Evolutionary conservation across 2,888 invertebrate species (phyloP), one percentile per base, ranked within the genome.

Genomic region (Pollenia amentaria): DNA sequence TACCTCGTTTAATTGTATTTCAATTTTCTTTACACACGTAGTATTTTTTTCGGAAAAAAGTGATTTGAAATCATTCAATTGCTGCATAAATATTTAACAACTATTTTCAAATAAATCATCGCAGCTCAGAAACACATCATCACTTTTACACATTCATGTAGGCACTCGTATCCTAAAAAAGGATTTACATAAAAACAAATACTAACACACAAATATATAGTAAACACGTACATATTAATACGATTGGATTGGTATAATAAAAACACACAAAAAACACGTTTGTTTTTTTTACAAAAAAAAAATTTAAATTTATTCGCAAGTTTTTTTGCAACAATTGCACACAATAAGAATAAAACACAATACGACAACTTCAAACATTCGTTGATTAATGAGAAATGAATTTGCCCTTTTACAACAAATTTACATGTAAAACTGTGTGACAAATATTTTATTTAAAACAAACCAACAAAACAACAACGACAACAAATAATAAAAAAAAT

Each of bases 351-450:
- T 67, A 62, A 44, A 82, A 82, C 42, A 87, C 80, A 80, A 84
- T 67, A 81, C 79, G 65, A 77, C 80, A 84, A 87, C 80, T 84
- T 84, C 84, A 81, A 87, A 70, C 73, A 77, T 84, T 87, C 76
- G 79, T 70, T 87, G 87, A 87, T 87, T 84, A 87, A 87, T 87
- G 87, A 77, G 80, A 84, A 87, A 77, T 81, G 80, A 87, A 84
- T 87, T 87, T 81, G 80, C 81, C 79, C 51, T 81, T 75, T 73
- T 73, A 44, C 79, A 84, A 64, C 57, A 80, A 80, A 84, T 81
- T 77, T 73, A 55, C 72, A 84, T 81, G 80, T 73, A 62, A 67
- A 64, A 64, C 18, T 18, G 48, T 72, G 42, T 55, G 64, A 76
- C 65, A 80, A 83, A 87, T 76, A 65, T 72, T 85, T 72, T 42